These are phyloP conservation scores for Monochamus saltuarius DNA, from an alignment of 1,140 invertebrate genomes.

Conservation along the genomic window DNA sequence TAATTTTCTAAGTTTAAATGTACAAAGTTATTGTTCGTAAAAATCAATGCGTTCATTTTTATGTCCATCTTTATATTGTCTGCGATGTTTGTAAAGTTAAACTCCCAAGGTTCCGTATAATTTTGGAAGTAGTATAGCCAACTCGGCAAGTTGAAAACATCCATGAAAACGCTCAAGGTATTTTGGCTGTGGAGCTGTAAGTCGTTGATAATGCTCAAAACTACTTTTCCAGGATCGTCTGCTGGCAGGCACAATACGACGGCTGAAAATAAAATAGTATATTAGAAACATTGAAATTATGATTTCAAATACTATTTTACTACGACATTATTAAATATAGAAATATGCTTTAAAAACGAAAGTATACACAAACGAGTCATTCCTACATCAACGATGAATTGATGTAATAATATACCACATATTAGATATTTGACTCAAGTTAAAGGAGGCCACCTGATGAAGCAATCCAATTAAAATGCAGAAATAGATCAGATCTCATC, in stretches of 20 bases:
- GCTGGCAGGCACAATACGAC: slow-evolving; percentile 44
- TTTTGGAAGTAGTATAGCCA: slow-evolving; percentile 34
- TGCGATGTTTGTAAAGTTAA: background rate
- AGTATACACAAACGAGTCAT: no score
- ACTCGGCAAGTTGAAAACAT: slow-evolving; percentile 43
- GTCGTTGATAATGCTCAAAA: slow-evolving; percentile 36
- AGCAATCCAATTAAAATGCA: no score
- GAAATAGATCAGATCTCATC: no score
- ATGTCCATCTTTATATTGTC: slow-evolving; percentile 16
- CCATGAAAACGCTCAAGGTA: slow-evolving; percentile 44
- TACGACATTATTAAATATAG: no score
- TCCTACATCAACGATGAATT: no score
- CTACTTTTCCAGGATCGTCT: slow-evolving; percentile 37
- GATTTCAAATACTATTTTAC: no score
- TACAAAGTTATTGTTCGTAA: slow-evolving; percentile 30
- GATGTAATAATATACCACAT: no score
- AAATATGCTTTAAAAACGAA: no score
- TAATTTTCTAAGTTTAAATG: slow-evolving; percentile 28
- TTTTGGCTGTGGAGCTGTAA: slow-evolving; percentile 39
- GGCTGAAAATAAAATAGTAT: slow-evolving; percentile 37
- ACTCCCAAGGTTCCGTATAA: background rate
- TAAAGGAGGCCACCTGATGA: no score
- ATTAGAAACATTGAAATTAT: background rate
- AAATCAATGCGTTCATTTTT: slow-evolving; percentile 37
- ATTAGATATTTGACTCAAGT: no score